Conservation (phyloP, 1,140 invertebrate species). For the Drosophila parvula region DNA sequence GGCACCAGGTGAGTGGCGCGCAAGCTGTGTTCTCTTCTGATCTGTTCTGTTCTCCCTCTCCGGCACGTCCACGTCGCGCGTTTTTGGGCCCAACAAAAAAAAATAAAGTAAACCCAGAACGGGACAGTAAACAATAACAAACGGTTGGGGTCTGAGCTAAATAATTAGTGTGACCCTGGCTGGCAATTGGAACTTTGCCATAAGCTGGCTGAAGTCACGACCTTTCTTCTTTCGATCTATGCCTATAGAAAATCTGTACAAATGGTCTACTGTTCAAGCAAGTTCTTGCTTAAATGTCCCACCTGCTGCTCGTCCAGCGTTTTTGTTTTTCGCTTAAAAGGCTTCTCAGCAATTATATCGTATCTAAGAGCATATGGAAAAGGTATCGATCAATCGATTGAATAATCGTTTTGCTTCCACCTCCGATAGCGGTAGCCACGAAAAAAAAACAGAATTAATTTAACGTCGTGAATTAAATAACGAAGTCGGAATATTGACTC, state of each 20-base stretch:
- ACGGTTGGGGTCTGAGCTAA: constrained; percentile 6
- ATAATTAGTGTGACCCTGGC: neutral
- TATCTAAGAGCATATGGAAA: neutral
- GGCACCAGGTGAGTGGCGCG: neutral
- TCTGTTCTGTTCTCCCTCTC: constrained; percentile 25
- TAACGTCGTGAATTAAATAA: constrained; percentile 7
- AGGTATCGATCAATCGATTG: neutral
- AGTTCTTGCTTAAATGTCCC: neutral
- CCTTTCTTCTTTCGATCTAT: neutral
- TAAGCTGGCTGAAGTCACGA: neutral
- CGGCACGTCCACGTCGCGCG: constrained; percentile 37
- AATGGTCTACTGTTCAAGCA: too few species aligned
- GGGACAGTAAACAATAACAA: constrained; percentile 40
- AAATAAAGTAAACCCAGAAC: constrained; percentile 19
- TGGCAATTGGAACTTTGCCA: neutral
- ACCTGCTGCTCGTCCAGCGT: neutral
- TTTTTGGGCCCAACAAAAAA: constrained; percentile 27
- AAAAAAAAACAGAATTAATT: too few species aligned
- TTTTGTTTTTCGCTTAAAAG: neutral
- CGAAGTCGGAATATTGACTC: constrained; percentile 17
- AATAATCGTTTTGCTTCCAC: neutral
- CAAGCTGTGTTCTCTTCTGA: constrained; percentile 9
- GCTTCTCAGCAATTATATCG: neutral
- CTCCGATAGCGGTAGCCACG: constrained; percentile 1
- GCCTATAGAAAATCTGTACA: too few species aligned